Base-by-base conservation (phyloP, 2,797 vertebrate genomes). In the Tokudaia muenninki region DNA sequence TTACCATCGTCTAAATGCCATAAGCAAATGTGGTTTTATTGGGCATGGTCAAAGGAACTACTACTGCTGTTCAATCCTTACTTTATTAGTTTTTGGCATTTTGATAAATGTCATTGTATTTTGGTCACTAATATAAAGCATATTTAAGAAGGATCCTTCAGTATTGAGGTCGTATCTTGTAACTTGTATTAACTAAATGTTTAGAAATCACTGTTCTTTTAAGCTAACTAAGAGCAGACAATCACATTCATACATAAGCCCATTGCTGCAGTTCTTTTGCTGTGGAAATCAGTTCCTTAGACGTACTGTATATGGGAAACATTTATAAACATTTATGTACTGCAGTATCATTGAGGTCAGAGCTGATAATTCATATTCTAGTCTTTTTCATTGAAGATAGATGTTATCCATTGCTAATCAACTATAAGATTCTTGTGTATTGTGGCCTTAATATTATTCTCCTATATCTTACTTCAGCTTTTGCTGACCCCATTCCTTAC, bases 221-320 rank as follows among this genome's bases (percentile, higher is more conserved):
- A 90, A 78, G 59, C 44, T 90, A 63, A 47, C 26, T 95, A 50
- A n/a, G 92, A 65, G 41, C 78, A 57, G 34, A 8, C 84, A 55
- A 74, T 52, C 41, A 12, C 59, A 55, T 82, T 26, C 29, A 57
- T 16, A 9, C 52, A 37, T 92, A 41, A 89, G 21, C 26, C 50
- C 24, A 83, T 37, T 72, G 65, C 37, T 90, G 12, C 13, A 70
- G 12, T 79, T 94, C 74, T 41, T 95, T 88, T 93, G 34, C 65
- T 94, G 44, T 94, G 65, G 92, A 74, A 95, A 78, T 90, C 24
- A 79, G n/a, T 94, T 96, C 50, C 87, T 88, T 92, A 94, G 79
- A 89, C 57, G 22, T 19, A 86, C 3, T 70, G 10, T 90, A 3
- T 72, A 3, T 86, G 41, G 44, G 19, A 92, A 96, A 13, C 44